Conservation (phyloP, 2,888 invertebrate species). For the Eulithis testata region DNA sequence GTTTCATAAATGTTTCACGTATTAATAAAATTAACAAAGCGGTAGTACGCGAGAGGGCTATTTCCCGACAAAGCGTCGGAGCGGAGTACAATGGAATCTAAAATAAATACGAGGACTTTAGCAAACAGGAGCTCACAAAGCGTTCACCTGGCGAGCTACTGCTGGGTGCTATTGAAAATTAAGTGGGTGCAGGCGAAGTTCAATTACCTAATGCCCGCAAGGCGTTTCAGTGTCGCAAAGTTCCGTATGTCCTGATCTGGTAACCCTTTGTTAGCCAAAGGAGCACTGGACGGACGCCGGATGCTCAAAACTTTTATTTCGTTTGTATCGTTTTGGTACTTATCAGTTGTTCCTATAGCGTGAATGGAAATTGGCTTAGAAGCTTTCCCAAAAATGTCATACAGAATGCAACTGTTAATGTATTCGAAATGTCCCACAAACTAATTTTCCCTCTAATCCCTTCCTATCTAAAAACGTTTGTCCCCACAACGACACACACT, state of each 20-base stretch:
- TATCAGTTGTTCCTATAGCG: slow-evolving; percentile 1
- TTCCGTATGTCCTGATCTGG: slow-evolving; percentile 39
- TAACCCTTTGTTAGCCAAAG: slow-evolving; percentile 22
- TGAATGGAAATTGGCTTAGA: background rate
- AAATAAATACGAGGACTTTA: slow-evolving; percentile 83
- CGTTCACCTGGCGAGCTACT: slow-evolving; percentile 71
- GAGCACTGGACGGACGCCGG: slow-evolving; percentile 7
- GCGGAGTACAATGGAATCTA: slow-evolving; percentile 79
- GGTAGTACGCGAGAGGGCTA: slow-evolving; percentile 73
- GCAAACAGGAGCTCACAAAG: slow-evolving; percentile 80
- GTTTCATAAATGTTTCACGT: slow-evolving; percentile 83
- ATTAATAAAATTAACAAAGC: slow-evolving; percentile 85
- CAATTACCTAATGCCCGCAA: slow-evolving; percentile 69
- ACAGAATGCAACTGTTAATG: background rate
- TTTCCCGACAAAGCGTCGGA: slow-evolving; percentile 79
- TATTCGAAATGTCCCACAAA: slow-evolving; percentile 3
- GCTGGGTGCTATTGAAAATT: slow-evolving; percentile 68
- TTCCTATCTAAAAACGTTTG: slow-evolving; percentile 48
- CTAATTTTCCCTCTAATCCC: slow-evolving; percentile 44
- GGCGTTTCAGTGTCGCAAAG: slow-evolving; percentile 50
- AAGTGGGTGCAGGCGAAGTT: slow-evolving; percentile 70
- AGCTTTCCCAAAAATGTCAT: background rate
- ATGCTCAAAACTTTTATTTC: slow-evolving; percentile 22
- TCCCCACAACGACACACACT: slow-evolving; percentile 35
- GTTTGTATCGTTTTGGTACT: slow-evolving; percentile 19